Percentiles rank a stretch among this genome's conserved stretches.
Conservation (phyloP, 2,113 vertebrate species). For the Nettapus auritus region DNA sequence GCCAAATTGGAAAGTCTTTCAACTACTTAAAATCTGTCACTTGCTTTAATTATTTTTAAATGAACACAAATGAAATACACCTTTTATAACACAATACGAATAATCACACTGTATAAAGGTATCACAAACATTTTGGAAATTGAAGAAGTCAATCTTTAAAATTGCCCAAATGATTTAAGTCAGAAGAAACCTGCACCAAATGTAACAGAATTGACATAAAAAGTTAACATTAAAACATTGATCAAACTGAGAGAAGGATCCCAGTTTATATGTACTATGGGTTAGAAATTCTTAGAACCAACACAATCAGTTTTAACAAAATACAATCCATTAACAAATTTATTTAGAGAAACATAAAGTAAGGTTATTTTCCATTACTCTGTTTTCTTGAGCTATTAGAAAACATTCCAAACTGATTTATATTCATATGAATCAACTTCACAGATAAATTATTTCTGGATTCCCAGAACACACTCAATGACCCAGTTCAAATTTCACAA, state of each 20-base stretch:
- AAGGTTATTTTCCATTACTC: background rate
- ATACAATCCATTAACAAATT: background rate
- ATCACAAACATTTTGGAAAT: background rate
- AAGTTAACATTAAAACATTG: background rate
- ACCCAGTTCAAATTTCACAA: slow-evolving; percentile 65
- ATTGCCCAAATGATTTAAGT: background rate
- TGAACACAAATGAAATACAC: background rate
- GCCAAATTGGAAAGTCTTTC: background rate
- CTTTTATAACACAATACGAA: background rate
- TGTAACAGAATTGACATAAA: background rate
- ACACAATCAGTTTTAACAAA: background rate
- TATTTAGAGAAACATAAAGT: background rate
- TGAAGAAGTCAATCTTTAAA: background rate
- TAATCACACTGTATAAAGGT: background rate
- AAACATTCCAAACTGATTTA: slow-evolving; percentile 61
- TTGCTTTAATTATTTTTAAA: background rate
- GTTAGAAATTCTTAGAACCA: background rate
- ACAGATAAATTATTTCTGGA: slow-evolving; percentile 49
- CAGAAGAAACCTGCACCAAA: background rate
- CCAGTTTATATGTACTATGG: background rate
- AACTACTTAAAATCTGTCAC: background rate
- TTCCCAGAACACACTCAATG: slow-evolving; percentile 43
- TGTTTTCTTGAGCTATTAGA: slow-evolving; percentile 45
- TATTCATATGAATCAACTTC: slow-evolving; percentile 33
- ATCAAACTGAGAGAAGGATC: fast-evolving